Percentiles rank a stretch among this genome's conserved stretches.
These are phyloP conservation scores for Spinus olivaceus DNA, from an alignment of 2,797 vertebrate species.

Conservation along the genomic window DNA sequence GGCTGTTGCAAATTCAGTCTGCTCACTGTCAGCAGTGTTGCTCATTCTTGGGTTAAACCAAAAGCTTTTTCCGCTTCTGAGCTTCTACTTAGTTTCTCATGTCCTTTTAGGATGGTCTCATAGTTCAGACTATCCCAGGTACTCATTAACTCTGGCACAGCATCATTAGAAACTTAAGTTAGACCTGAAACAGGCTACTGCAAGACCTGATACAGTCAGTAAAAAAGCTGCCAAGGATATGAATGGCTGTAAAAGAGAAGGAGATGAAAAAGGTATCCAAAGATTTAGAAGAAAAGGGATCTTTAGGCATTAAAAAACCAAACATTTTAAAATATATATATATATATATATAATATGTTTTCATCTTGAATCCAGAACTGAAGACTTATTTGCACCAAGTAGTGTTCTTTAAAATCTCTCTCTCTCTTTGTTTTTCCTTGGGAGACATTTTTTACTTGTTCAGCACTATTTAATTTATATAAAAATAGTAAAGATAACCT, in stretches of 20 bases:
- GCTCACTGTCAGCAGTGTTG: not conserved
- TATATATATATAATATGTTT: not conserved
- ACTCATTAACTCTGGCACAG: not conserved
- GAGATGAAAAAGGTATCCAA: not conserved
- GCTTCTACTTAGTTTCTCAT: not conserved
- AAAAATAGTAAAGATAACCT: not conserved
- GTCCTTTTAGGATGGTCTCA: not conserved
- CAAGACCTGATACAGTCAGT: not conserved
- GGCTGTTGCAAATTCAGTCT: not conserved
- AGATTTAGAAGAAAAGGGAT: not conserved
- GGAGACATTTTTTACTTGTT: not conserved
- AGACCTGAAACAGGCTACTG: not conserved
- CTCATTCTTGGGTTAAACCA: not conserved
- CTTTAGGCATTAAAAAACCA: not conserved
- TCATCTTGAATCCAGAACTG: not conserved
- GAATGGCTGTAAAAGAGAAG: not conserved
- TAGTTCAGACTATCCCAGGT: not conserved
- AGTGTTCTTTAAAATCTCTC: not conserved
- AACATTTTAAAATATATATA: not conserved
- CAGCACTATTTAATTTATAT: not conserved
- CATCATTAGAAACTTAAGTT: not conserved
- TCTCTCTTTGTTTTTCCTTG: not conserved
- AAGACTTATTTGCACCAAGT: not conserved
- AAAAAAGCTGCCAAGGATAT: not conserved
- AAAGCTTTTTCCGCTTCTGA: not conserved